Conservation (phyloP, 2,797 vertebrate species). For the Peromyscus aztecus region DNA sequence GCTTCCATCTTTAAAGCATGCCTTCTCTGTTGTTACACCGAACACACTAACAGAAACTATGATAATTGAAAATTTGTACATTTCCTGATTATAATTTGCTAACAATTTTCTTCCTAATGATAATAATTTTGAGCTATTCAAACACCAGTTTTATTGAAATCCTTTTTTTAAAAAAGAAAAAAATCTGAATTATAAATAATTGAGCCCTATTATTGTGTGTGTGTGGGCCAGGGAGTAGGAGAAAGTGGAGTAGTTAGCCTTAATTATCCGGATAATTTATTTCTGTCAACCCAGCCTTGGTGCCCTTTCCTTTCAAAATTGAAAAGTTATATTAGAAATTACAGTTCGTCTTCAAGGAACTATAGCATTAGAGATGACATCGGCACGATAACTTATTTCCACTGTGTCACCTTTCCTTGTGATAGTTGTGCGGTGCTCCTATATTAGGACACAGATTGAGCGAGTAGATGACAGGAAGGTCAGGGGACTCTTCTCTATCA, state of each 20-base stretch:
- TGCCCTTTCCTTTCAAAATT: conserved; percentile 72
- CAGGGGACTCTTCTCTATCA: conserved; percentile 80
- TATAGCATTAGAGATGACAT: conserved; percentile 75
- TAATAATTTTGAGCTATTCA: conserved; percentile 74
- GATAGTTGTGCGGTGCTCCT: not conserved
- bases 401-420: conserved; percentile 63
- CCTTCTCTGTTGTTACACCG: conserved; percentile 23
- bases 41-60: not conserved
- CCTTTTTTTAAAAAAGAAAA: conserved; percentile 40
- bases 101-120: conserved; percentile 75
- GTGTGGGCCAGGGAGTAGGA: conserved; percentile 64
- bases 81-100: conserved; percentile 69
- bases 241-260: conserved; percentile 79
- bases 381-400: conserved; percentile 71
- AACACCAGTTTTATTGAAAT: conserved; percentile 71
- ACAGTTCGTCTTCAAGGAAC: conserved; percentile 74
- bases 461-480: conserved; percentile 82
- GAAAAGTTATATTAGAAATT: conserved; percentile 75
- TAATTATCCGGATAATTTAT: conserved; percentile 85
- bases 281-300: conserved; percentile 78
- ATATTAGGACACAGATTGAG: conserved; percentile 70
- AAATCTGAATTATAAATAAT: conserved; percentile 82
- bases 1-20: not conserved
- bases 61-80: conserved; percentile 55
- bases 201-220: conserved; percentile 78